Conservation (phyloP, 2,797 vertebrate genomes). For the Podarcis lilfordi region DNA sequence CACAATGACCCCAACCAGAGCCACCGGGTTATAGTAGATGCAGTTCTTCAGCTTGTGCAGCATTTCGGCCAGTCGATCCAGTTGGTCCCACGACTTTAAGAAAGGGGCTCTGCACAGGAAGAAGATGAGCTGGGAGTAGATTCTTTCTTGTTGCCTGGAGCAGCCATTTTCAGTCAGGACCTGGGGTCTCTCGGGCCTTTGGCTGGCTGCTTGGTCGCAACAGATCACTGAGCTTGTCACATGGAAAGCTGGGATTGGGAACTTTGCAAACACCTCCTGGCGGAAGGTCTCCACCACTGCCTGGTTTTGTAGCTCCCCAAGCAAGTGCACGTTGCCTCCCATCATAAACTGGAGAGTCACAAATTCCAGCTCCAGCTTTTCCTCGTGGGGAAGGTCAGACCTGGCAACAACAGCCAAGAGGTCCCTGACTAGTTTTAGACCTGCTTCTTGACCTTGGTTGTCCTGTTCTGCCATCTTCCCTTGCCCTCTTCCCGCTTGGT, state of each 20-base stretch:
- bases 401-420: conserved; percentile 31
- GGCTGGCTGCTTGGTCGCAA: conserved; percentile 9
- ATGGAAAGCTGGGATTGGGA: conserved; percentile 40
- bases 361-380: conserved; percentile 44
- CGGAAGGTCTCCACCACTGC: conserved; percentile 31
- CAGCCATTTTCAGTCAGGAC: conserved; percentile 10
- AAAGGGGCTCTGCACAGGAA: conserved; percentile 40
- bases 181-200: conserved; percentile 9
- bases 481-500: background rate
- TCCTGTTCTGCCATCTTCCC: background rate
- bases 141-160: conserved; percentile 35
- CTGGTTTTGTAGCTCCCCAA: conserved; percentile 40
- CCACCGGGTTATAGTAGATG: conserved; percentile 39
- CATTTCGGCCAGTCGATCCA: conserved; percentile 39
- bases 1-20: conserved; percentile 40
- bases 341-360: conserved; percentile 46
- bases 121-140: conserved; percentile 43
- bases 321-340: conserved; percentile 36
- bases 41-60: conserved; percentile 39
- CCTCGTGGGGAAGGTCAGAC: conserved; percentile 31
- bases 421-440: conserved; percentile 34
- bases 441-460: conserved; percentile 28
- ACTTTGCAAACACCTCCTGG: conserved; percentile 40
- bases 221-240: conserved; percentile 37
- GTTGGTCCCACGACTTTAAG: conserved; percentile 28